phyloP scores from a whole-genome alignment of 2,888 invertebrate genomes.

The Drosophila anomelani region DNA sequence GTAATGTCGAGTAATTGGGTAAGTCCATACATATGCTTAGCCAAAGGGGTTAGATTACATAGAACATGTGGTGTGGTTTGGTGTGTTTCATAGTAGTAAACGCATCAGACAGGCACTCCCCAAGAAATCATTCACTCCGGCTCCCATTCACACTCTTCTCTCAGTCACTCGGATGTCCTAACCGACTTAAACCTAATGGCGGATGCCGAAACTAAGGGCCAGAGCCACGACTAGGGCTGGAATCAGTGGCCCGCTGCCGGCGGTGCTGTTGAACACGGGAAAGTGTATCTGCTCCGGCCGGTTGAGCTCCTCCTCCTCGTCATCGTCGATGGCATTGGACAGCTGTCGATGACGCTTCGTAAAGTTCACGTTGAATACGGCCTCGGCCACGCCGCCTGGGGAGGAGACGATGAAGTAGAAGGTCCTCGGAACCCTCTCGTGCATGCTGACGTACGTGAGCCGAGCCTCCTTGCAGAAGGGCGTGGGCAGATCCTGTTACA shows the following conservation, averaged over 20 bases:
- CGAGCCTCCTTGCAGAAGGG: constrained; percentile 85
- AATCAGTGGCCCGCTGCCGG: constrained; percentile 28
- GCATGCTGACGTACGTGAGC: constrained; percentile 85
- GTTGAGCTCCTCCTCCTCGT: constrained; percentile 84
- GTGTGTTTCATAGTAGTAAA: constrained; percentile 13
- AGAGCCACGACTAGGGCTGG: constrained; percentile 46
- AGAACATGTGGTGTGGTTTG: constrained; percentile 25
- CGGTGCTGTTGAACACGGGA: constrained; percentile 82
- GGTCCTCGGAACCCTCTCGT: constrained; percentile 84
- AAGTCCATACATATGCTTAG: constrained; percentile 35
- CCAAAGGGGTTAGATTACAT: constrained; percentile 46
- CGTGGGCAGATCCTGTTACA: constrained; percentile 83
- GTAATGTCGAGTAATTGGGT: constrained; percentile 47
- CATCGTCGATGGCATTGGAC: constrained; percentile 83
- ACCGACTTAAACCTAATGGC: constrained; percentile 58
- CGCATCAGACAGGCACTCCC: constrained; percentile 27
- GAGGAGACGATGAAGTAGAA: constrained; percentile 85
- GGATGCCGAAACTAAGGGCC: constrained; percentile 40
- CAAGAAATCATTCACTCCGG: constrained; percentile 29
- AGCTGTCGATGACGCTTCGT: constrained; percentile 84
- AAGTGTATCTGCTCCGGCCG: constrained; percentile 85
- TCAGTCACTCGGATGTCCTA: constrained; percentile 3
- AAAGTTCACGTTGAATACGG: constrained; percentile 84
- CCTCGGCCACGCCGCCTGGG: constrained; percentile 84
- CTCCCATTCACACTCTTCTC: constrained; percentile 20